Conservation (phyloP, 2,888 invertebrate genomes). For the Tachystola acroxantha region DNA sequence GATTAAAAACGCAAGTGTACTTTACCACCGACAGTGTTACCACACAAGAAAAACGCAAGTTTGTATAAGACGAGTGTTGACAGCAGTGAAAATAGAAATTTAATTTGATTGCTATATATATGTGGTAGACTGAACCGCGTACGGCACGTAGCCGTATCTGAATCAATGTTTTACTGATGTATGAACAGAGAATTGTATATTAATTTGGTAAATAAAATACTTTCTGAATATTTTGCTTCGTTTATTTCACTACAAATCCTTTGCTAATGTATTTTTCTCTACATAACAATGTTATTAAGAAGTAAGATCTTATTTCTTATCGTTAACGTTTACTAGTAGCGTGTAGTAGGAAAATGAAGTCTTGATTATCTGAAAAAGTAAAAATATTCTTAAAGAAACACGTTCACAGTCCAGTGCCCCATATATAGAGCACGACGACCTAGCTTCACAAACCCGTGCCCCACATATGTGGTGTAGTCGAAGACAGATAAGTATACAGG, state of each 20-base stretch:
- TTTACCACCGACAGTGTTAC: conserved; percentile 19
- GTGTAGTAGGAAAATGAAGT: conserved; percentile 71
- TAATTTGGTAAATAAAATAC: conserved; percentile 76
- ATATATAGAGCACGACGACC: no score
- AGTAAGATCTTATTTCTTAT: conserved; percentile 34
- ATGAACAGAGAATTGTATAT: conserved; percentile 73
- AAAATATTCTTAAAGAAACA: no score
- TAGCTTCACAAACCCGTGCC: no score
- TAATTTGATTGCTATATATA: not conserved
- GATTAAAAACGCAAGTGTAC: conserved; percentile 1
- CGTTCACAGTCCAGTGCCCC: no score
- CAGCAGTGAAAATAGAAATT: conserved; percentile 8
- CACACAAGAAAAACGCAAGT: conserved; percentile 16
- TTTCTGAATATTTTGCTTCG: conserved; percentile 48
- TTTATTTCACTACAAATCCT: conserved; percentile 8
- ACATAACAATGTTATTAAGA: conserved; percentile 1
- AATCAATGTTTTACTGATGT: conserved; percentile 58
- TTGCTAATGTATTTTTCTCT: no score
- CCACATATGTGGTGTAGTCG: no score
- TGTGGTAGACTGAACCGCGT: conserved; percentile 49
- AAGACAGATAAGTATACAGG: no score
- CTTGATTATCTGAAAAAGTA: conserved; percentile 56
- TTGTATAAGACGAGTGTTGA: not conserved
- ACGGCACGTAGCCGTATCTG: conserved; percentile 41
- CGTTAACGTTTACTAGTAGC: conserved; percentile 59